Percentiles rank a stretch among this genome's conserved stretches.
These are phyloP conservation scores for Corythornis leucogaster DNA, from an alignment of 2,797 vertebrate genomes.

Conservation along the genomic window DNA sequence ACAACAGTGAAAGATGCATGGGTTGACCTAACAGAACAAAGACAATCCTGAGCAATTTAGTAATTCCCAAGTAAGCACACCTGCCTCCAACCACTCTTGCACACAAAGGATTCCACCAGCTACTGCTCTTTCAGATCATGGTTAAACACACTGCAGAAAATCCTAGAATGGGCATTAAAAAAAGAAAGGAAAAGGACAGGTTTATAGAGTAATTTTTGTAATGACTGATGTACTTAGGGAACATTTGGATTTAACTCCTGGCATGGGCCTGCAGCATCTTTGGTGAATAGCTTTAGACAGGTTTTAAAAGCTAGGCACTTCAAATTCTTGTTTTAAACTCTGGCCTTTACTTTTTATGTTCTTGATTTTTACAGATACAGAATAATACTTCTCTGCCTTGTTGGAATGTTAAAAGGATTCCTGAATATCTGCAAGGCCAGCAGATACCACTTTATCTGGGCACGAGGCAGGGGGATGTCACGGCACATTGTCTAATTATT, in stretches of 20 bases:
- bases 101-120: not conserved
- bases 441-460: conserved; percentile 30
- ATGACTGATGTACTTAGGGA: not conserved
- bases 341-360: not conserved
- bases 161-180: not conserved
- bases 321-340: not conserved
- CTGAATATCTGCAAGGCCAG: conserved; percentile 32
- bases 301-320: not conserved
- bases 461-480: not conserved
- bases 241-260: not conserved
- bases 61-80: not conserved
- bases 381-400: not conserved
- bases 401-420: not conserved
- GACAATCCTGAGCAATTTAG: not conserved
- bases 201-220: not conserved
- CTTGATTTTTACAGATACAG: not conserved
- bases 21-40: not conserved
- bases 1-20: not conserved
- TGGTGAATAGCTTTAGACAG: not conserved
- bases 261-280: not conserved
- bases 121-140: not conserved
- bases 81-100: not conserved
- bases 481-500: conserved; percentile 18
- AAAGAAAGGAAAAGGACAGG: not conserved
- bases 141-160: not conserved